Evolutionary conservation across 1,140 invertebrate genomes (phyloP), one percentile per base, ranked within the genome.

Genomic region (Palaemon carinicauda): DNA sequence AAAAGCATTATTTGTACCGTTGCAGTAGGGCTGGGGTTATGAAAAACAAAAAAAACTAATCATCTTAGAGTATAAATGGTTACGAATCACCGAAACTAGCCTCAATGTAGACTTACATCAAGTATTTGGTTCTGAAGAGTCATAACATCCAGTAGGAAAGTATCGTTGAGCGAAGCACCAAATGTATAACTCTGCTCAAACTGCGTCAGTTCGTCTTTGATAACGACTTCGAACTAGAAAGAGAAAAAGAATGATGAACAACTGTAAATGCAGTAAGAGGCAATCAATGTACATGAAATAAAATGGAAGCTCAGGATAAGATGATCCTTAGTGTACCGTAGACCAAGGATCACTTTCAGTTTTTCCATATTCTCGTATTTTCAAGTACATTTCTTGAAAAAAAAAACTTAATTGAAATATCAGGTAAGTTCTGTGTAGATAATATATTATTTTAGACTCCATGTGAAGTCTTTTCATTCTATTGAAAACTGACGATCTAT

Each of bases 81-180:
- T n/a, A n/a, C n/a, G n/a, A n/a, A n/a, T n/a, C n/a, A n/a, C n/a
- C n/a, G n/a, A n/a, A n/a, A n/a, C n/a, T n/a, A n/a, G n/a, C n/a
- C n/a, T n/a, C n/a, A n/a, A n/a, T n/a, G n/a, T 69, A 15, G 41
- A 79, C 77, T 84, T 17, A 89, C 73, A 1, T 89, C 50, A 33
- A 80, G 90, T 79, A 98, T 96, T 71, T 93, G 91, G 87, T 95
- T 93, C 92, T 98, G 97, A 3, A 98, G 91, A 14, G 95, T 91
- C 15, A 96, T 91, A 0, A 98, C 94, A 71, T 94, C 92, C n/a
- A 93, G 91, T 7, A 99, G 91, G 91, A 99, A 98, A 0, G 94
- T 93, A 54, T 94, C 92, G 87, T 97, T 94, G 90, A 99, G 98
- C 0, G 97, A 95, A 0, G 97, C 95, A 0, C 96, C 96, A 91